Conservation (phyloP, 92 coral and sea anemone species). For the Hydrozoanthus gracilis region DNA sequence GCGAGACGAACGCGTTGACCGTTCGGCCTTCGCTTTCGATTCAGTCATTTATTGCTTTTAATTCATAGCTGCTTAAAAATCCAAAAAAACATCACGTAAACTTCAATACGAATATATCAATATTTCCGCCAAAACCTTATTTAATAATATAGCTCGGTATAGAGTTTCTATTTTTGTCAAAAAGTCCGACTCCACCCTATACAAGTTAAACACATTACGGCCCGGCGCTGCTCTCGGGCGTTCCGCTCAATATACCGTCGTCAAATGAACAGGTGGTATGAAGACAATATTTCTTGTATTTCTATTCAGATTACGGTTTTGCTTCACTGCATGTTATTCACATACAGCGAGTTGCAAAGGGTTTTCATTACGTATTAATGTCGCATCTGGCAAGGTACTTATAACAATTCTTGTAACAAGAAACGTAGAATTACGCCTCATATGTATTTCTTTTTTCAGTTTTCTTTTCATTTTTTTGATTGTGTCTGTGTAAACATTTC, state of each 20-base stretch:
- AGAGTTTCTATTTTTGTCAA: too few species aligned
- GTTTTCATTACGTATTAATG: background rate
- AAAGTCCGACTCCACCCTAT: too few species aligned
- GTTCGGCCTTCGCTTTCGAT: too few species aligned
- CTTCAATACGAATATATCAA: too few species aligned
- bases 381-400: background rate
- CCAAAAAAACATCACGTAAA: too few species aligned
- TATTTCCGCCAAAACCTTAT: too few species aligned
- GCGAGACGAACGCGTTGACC: too few species aligned
- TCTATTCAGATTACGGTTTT: conserved; percentile 10
- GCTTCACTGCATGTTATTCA: background rate
- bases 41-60: too few species aligned
- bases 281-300: background rate
- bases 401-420: background rate
- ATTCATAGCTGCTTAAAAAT: too few species aligned
- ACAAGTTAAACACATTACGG: too few species aligned
- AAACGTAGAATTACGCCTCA: background rate
- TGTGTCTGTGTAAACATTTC: background rate
- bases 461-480: background rate
- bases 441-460: background rate
- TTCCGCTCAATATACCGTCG: conserved; percentile 3
- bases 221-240: background rate
- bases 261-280: conserved; percentile 20
- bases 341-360: background rate
- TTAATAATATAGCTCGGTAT: too few species aligned